These are phyloP conservation scores for Salvelinus namaycush DNA, from an alignment of 2,113 vertebrate genomes.

Conservation along the genomic window DNA sequence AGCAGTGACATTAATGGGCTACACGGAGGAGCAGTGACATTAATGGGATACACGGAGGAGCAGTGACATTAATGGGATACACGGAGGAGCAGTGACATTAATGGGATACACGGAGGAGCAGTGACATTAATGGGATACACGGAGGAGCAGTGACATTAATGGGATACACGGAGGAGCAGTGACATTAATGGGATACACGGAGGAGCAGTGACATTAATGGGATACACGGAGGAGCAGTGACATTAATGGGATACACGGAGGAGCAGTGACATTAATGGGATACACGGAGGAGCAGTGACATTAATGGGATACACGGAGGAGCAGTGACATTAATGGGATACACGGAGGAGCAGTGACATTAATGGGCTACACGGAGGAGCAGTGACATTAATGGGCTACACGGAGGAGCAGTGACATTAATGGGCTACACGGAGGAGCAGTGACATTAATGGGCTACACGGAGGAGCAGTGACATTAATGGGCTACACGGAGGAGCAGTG, in stretches of 20 bases:
- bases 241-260: slow-evolving; percentile 29
- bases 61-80: slow-evolving; percentile 29
- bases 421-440: too few species aligned
- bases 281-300: too few species aligned
- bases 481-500: too few species aligned
- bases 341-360: slow-evolving; percentile 16
- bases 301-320: too few species aligned
- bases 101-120: too few species aligned
- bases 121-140: slow-evolving; percentile 29
- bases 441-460: slow-evolving; percentile 28
- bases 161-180: too few species aligned
- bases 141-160: too few species aligned
- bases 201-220: slow-evolving; percentile 15
- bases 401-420: slow-evolving; percentile 28
- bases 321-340: slow-evolving; percentile 30
- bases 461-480: too few species aligned
- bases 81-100: slow-evolving; percentile 30
- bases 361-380: background rate
- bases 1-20: slow-evolving; percentile 29
- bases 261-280: slow-evolving; percentile 31
- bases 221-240: background rate
- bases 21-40: background rate
- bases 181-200: slow-evolving; percentile 29
- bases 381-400: slow-evolving; percentile 30
- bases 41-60: slow-evolving; percentile 20